Evolutionary conservation across 1,140 invertebrate genomes (phyloP).

Genomic region (Pinna nobilis): DNA sequence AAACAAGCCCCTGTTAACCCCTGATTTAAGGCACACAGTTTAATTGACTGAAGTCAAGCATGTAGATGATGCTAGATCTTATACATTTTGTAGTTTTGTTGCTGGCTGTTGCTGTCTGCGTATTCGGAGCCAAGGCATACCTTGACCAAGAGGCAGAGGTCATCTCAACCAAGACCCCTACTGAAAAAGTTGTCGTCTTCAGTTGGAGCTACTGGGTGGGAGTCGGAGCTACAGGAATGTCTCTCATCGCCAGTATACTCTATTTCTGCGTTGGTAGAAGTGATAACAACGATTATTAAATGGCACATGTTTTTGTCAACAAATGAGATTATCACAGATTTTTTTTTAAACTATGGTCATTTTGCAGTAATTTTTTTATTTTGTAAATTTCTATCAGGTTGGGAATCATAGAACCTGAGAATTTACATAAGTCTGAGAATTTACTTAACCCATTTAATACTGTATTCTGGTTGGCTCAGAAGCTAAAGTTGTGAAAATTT

Average conservation of each 20-base stretch:
- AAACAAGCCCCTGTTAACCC: background rate
- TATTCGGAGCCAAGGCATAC: constrained; percentile 68
- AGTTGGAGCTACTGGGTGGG: constrained; percentile 71
- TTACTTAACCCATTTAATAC: no score
- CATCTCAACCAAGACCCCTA: constrained; percentile 35
- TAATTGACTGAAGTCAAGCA: background rate
- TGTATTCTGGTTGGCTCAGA: no score
- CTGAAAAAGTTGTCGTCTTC: constrained; percentile 43
- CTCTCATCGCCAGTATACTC: constrained; percentile 62
- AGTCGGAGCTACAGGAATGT: constrained; percentile 57
- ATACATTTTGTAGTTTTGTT: constrained; percentile 56
- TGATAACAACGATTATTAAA: constrained; percentile 4
- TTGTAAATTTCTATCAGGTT: no score
- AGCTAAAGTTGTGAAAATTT: no score
- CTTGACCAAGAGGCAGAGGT: constrained; percentile 53
- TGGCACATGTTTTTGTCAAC: background rate
- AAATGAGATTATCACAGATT: no score
- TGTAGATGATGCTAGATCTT: background rate
- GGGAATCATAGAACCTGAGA: no score
- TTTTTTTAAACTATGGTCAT: no score
- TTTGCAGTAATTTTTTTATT: no score
- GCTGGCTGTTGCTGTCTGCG: constrained; percentile 60
- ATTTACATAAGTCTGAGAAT: no score
- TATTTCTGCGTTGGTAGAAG: constrained; percentile 65
- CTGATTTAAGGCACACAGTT: background rate